Conservation (phyloP, 2,888 invertebrate species). For the Endotricha flammealis region DNA sequence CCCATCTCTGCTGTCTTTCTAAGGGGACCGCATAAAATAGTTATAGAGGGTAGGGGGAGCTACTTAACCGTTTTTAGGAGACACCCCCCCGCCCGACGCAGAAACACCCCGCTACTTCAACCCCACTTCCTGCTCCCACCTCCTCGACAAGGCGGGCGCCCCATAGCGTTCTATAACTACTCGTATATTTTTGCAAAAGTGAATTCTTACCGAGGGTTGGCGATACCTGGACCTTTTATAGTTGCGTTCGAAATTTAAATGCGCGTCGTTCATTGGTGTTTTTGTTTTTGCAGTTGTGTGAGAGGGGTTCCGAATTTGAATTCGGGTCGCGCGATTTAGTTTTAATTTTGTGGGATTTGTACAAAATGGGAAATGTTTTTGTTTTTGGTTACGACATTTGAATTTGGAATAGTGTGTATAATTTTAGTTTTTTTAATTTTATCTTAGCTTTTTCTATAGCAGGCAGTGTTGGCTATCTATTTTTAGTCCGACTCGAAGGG, state of each 20-base stretch:
- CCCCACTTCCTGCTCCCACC: slow-evolving; percentile 67
- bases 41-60: slow-evolving; percentile 74
- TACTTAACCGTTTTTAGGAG: slow-evolving; percentile 79
- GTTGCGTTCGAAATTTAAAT: slow-evolving; percentile 57
- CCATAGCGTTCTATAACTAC: slow-evolving; percentile 58
- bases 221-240: slow-evolving; percentile 64
- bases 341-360: slow-evolving; percentile 67
- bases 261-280: slow-evolving; percentile 59
- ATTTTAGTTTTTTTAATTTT: slow-evolving; percentile 8
- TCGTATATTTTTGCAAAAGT: slow-evolving; percentile 72
- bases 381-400: slow-evolving; percentile 43
- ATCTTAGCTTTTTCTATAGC: too few relatives aligned
- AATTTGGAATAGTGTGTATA: slow-evolving; percentile 23
- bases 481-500: slow-evolving; percentile 2
- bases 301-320: slow-evolving; percentile 52
- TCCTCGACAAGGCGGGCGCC: slow-evolving; percentile 39
- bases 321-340: slow-evolving; percentile 72
- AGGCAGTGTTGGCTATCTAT: too few relatives aligned
- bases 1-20: slow-evolving; percentile 76
- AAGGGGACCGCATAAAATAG: slow-evolving; percentile 78
- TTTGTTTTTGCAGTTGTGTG: slow-evolving; percentile 56
- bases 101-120: slow-evolving; percentile 64
- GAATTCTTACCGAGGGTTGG: slow-evolving; percentile 72
- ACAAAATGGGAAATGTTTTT: slow-evolving; percentile 47
- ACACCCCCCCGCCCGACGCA: slow-evolving; percentile 71